These are phyloP conservation scores for Platygyra sinensis DNA, from an alignment of 64 coral and sea anemone genomes.

Conservation along the genomic window DNA sequence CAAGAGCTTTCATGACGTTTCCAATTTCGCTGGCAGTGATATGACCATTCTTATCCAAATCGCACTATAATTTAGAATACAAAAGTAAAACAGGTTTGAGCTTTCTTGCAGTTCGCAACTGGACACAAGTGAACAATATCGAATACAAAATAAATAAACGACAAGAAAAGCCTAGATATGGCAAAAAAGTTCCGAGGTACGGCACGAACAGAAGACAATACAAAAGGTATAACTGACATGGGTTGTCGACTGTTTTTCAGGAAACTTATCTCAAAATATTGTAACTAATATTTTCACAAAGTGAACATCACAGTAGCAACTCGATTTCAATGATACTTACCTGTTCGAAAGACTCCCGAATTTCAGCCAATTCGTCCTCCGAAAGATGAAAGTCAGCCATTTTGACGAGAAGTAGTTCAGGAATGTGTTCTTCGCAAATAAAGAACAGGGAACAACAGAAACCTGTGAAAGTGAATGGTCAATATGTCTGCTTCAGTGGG, in stretches of 20 bases:
- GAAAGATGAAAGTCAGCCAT: conserved; percentile 25
- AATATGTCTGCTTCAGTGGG: background rate
- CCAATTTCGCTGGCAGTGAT: conserved; percentile 61
- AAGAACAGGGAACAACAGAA: background rate
- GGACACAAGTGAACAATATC: no score
- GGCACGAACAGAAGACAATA: background rate
- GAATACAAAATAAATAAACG: no score
- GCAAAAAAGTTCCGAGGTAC: background rate
- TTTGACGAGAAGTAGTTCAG: background rate
- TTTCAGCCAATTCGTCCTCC: conserved; percentile 19
- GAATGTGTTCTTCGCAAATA: background rate
- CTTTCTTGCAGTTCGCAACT: no score
- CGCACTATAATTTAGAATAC: conserved; percentile 60
- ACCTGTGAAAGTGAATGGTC: background rate
- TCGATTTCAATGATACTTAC: background rate
- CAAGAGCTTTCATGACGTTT: conserved; percentile 24
- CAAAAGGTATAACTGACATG: background rate
- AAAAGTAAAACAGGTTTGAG: background rate
- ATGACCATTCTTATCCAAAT: conserved; percentile 74
- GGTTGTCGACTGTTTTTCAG: background rate
- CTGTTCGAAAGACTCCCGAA: conserved; percentile 40
- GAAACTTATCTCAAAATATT: background rate
- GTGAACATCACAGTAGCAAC: background rate
- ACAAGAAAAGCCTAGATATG: background rate
- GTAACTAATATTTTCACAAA: background rate